These are phyloP conservation scores for Chrysogorgia sp. DNA, from an alignment of 92 coral and sea anemone species.

Conservation along the genomic window DNA sequence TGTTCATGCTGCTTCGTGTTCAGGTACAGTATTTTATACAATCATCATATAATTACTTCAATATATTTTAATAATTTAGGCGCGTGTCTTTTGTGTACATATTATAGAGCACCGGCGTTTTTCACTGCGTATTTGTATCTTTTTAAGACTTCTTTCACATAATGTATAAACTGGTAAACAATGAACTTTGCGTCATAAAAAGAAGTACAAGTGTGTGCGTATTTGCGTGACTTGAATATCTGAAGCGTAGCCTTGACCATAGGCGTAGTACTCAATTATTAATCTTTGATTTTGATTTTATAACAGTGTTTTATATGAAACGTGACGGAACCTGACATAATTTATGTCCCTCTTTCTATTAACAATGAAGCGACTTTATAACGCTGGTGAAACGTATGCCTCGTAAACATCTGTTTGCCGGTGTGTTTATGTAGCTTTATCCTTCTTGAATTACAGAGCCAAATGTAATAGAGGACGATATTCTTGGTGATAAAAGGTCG, in stretches of 20 bases:
- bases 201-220: background rate
- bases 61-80: background rate
- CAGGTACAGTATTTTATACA: conserved; percentile 29
- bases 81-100: background rate
- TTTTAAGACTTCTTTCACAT: too few species aligned
- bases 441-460: conserved; percentile 31
- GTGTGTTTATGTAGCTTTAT: conserved; percentile 12
- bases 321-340: background rate
- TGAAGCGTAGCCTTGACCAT: background rate
- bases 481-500: conserved; percentile 12
- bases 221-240: background rate
- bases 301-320: too few species aligned
- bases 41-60: background rate
- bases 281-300: too few species aligned
- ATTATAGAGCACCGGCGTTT: background rate
- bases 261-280: too few species aligned
- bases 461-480: conserved; percentile 36
- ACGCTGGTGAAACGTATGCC: background rate
- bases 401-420: background rate
- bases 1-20: conserved; percentile 25
- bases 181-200: too few species aligned
- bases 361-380: too few species aligned
- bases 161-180: too few species aligned
- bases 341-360: too few species aligned
- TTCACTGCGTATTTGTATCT: too few species aligned